phyloP scores from a whole-genome alignment of 2,797 vertebrate species.

The Macropus fuliginosus region DNA sequence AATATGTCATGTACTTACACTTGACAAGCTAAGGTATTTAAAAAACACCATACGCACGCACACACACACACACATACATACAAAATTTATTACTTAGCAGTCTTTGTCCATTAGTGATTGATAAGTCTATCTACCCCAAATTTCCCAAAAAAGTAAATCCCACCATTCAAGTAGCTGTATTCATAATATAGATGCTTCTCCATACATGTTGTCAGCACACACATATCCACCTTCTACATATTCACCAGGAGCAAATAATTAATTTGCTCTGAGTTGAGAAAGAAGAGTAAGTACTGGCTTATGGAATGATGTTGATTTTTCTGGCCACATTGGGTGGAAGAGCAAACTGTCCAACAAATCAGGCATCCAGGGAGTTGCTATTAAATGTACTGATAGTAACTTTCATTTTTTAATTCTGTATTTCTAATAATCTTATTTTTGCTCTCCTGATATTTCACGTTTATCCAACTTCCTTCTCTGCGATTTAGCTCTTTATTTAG shows the following conservation, averaged over 20 bases:
- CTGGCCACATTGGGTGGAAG: conserved; percentile 1
- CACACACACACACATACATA: background rate
- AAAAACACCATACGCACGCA: background rate
- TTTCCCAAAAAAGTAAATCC: conserved; percentile 28
- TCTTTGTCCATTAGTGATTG: background rate
- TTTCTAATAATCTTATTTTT: conserved; percentile 74
- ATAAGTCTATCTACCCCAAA: conserved; percentile 1
- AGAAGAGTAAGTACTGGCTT: conserved; percentile 31
- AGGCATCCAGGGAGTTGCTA: conserved; percentile 45
- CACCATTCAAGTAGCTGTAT: conserved; percentile 30
- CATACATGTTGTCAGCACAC: conserved; percentile 45
- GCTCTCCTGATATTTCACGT: conserved; percentile 81
- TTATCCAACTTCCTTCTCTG: conserved; percentile 81
- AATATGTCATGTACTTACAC: conserved; percentile 17
- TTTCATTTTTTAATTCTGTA: conserved; percentile 60
- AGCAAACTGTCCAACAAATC: conserved; percentile 32
- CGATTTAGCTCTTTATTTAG: conserved; percentile 87
- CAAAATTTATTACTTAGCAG: conserved; percentile 11
- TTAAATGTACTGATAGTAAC: conserved; percentile 65
- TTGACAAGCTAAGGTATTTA: conserved; percentile 14
- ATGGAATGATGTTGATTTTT: conserved; percentile 42
- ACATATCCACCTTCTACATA: conserved; percentile 18
- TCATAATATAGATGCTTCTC: background rate
- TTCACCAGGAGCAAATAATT: conserved; percentile 34
- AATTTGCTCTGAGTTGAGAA: conserved; percentile 31